Evolutionary conservation across 2,797 vertebrate genomes (phyloP).

Genomic region (Pantherophis alleghaniensis): DNA sequence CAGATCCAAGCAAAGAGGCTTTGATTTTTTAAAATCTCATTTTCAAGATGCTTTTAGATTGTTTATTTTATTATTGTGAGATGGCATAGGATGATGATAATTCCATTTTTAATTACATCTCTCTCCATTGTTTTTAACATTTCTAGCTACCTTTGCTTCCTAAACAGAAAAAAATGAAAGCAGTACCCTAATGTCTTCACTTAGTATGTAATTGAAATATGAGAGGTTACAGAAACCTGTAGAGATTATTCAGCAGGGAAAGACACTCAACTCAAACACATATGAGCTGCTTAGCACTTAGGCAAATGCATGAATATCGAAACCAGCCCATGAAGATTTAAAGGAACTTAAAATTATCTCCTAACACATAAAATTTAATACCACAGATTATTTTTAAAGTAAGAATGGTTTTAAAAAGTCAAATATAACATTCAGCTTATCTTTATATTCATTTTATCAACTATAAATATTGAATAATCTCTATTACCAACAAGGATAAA

Average conservation of each 20-base stretch:
- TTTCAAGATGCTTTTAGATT: neutral
- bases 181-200: neutral
- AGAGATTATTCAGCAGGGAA: neutral
- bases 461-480: neutral
- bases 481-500: neutral
- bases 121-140: neutral
- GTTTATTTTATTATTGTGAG: neutral
- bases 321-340: neutral
- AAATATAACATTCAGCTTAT: neutral
- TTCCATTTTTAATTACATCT: neutral
- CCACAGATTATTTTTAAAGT: neutral
- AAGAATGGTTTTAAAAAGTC: neutral
- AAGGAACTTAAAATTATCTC: neutral
- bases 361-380: neutral
- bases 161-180: neutral
- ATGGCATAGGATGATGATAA: neutral
- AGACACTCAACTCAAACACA: neutral
- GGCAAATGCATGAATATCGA: neutral
- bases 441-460: neutral
- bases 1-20: neutral
- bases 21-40: neutral
- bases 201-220: neutral
- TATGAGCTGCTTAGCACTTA: neutral
- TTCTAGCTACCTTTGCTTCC: neutral
- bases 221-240: neutral